Conservation (phyloP, 2,888 invertebrate genomes). For the Drosophila mulleri region DNA sequence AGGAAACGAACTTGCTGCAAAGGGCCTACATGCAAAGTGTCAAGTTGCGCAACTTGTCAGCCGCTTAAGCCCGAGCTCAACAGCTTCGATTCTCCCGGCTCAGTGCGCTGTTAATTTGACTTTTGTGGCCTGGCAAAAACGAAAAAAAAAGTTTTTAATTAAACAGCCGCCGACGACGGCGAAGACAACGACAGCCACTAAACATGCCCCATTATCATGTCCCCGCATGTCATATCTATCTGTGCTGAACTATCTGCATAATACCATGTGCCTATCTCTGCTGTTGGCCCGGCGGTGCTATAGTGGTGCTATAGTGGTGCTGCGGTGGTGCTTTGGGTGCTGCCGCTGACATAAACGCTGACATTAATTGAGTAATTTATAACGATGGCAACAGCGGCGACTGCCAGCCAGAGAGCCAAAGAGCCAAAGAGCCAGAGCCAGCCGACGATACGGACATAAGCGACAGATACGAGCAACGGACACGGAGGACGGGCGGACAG, state of each 20-base stretch:
- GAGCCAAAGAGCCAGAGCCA: conserved; percentile 48
- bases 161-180: conserved; percentile 44
- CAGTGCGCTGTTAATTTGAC: conserved; percentile 36
- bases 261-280: conserved; percentile 68
- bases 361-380: conserved; percentile 85
- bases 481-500: conserved; percentile 26
- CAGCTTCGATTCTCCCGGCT: conserved; percentile 18
- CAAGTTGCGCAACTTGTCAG: conserved; percentile 80
- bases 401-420: conserved; percentile 27
- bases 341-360: conserved; percentile 81
- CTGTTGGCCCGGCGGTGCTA: neutral
- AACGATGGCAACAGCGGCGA: conserved; percentile 70
- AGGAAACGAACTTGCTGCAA: conserved; percentile 74
- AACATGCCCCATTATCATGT: conserved; percentile 80
- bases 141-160: conserved; percentile 58
- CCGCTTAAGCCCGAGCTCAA: conserved; percentile 33
- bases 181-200: conserved; percentile 68
- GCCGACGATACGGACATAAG: conserved; percentile 34
- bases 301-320: conserved; percentile 6
- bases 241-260: conserved; percentile 72
- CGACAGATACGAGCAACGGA: conserved; percentile 42
- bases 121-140: conserved; percentile 38
- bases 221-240: conserved; percentile 69
- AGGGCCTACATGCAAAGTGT: conserved; percentile 79
- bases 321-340: conserved; percentile 61